Evolutionary conservation across 2,113 vertebrate species (phyloP), one percentile per base, ranked within the genome.

Genomic region (Gasterosteus nipponicus): DNA sequence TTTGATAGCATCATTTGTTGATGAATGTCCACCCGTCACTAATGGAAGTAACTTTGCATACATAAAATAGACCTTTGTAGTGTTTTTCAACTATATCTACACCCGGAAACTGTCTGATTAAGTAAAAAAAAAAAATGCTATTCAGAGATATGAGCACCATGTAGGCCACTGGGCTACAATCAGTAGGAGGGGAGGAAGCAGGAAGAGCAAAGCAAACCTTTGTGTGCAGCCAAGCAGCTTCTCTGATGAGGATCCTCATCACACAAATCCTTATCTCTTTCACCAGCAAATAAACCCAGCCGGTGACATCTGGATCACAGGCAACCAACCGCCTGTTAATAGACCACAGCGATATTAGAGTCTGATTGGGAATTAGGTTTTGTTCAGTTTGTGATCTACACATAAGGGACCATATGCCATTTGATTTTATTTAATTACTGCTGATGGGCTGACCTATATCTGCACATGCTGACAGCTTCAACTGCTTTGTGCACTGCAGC

Each of bases 221-320:
- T 78, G 73, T 66, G 44, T 56, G 82, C 62, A 68, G 47, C 63
- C 54, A 65, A 81, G 69, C 74, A 73, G 88, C 81, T 75, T 70
- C 74, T 76, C 69, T 81, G 73, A 81, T 72, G 84, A 87, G 76
- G 76, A 80, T 83, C 62, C 85, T 86, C 77, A 68, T 82, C 70
- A 15, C 74, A 78, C 66, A 86, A 88, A 89, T 86, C 78, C 56
- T 67, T 39, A 44, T 83, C 83, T 86, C 69, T 54, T 74, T 69
- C 58, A 59, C 22, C 63, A 69, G 78, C 70, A 87, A 49, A 89
- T 73, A 89, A 79, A 79, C 49, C 81, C 85, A 74, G 77, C 61
- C 39, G 39, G 7, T 79, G 80, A 86, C 81, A 94, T 87, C 89
- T 87, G 90, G 84, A 86, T 87, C 80, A 89, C 80, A 90, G 74